Base-by-base conservation (phyloP, 2,888 invertebrate species). In the Hybos culiciformis region DNA sequence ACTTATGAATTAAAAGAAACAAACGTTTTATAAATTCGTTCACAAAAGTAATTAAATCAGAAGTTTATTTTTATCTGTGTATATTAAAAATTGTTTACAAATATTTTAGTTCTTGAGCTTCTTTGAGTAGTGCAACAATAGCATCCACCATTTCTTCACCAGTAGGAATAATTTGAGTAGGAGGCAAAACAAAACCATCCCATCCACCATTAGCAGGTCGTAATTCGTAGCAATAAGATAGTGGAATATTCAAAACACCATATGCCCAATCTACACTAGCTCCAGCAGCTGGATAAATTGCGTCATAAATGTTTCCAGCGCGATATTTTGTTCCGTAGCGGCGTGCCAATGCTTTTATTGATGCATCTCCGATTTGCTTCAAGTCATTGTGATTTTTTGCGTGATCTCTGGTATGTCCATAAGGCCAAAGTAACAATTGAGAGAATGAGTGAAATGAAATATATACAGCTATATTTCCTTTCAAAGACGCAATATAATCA, bases 391-490 rank as follows among this genome's bases (percentile, higher is more conserved):
- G 69, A 45, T 74, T 74, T 15, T 63, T 65, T 0, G 70, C 59
- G 48, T 75, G 71, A 0, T 63, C 55, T 0, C 45, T 54, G 0
- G 74, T 74, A 52, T 76, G 61, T 1, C 74, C 80, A 15, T 76
- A 79, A 0, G 84, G 82, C 42, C 79, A 60, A 40, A 84, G 60
- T 18, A 84, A 58, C 24, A 77, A 64, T 53, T 86, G 84, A 0
- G 80, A 77, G 52, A 73, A 84, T 1, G 84, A 80, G 58, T 87
- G 86, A 57, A 85, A 75, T 1, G 78, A 73, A 3, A 86, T 58
- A 56, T 83, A 86, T 29, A 77, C 61, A 26, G 72, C 71, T 15
- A 79, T 65, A 38, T 69, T 60, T 14, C 67, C 61, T 12, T 67
- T 61, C 42, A 78, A 53, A 0, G 69, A 58, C 0, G 51, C 53